Conservation (phyloP, 2,797 vertebrate genomes). For the Fratercula arctica region DNA sequence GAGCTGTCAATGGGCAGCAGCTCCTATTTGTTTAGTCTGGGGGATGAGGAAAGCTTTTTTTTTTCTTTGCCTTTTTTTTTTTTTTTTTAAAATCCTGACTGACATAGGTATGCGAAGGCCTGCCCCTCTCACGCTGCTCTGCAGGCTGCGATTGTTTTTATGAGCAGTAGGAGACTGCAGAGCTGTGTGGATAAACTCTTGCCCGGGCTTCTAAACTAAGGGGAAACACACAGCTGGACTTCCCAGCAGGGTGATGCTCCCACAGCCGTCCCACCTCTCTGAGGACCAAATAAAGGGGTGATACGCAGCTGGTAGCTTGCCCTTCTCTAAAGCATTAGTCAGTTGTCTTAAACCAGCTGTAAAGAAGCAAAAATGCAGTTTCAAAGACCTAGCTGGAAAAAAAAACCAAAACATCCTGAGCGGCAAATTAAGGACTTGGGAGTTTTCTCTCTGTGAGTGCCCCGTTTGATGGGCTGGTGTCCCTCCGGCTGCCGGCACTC, state of each 20-base stretch:
- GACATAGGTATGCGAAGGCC: neutral
- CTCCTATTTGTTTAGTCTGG: neutral
- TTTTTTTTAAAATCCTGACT: neutral
- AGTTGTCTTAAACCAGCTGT: neutral
- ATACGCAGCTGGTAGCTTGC: neutral
- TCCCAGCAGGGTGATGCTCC: neutral
- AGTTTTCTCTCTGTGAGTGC: neutral
- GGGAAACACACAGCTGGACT: neutral
- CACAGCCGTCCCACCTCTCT: neutral
- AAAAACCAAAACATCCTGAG: neutral
- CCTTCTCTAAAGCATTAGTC: neutral
- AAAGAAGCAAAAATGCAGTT: neutral
- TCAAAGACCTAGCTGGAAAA: neutral
- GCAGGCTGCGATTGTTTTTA: conserved; percentile 42
- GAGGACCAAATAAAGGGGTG: neutral
- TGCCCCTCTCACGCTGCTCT: neutral
- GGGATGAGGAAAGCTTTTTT: neutral
- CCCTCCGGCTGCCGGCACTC: neutral
- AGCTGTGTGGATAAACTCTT: neutral
- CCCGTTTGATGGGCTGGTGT: neutral
- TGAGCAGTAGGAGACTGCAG: neutral
- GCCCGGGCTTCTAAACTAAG: neutral
- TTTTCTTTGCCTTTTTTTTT: neutral
- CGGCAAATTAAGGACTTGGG: neutral
- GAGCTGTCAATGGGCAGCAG: neutral